Base-by-base conservation (phyloP, 2,888 invertebrate genomes). In the Antitype chi region DNA sequence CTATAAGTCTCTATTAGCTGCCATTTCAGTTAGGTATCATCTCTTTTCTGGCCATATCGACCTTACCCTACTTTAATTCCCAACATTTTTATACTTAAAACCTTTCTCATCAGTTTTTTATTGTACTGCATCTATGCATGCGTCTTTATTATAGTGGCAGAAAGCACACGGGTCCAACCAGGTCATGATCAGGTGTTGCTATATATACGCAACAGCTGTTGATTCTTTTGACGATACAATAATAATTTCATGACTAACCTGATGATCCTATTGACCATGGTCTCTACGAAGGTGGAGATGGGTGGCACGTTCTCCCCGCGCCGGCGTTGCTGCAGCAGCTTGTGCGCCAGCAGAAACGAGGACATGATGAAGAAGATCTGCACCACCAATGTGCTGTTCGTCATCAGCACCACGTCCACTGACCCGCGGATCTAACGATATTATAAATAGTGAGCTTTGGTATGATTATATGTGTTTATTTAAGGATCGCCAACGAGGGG, bases 351-450 rank as follows among this genome's bases (percentile, higher is more conserved):
- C 82, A 96, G 93, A 91, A 96, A 96, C 73, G 94, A 93, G 2
- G 96, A 94, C 96, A 96, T 95, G 57, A 96, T 89, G 92, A 96
- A 96, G 93, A 96, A 96, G 77, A 95, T 92, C 90, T 96, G 96
- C 87, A 96, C 96, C 89, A 96, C 93, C 88, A 96, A 92, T 62
- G 96, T 96, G 89, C 96, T 95, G 93, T 96, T 96, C 7, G 94
- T 92, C 90, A 96, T 92, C 82, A 96, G 88, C 83, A 95, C 91
- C 59, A 91, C 95, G 82, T 96, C 96, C 6, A 90, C 62, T 0
- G 90, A 91, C 23, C 91, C 90, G 0, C 96, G 94, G 23, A 90
- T 91, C 96, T 96, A 90, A 0, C 15, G 43, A 25, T 5, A 13
- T 49, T 15, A 23, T 15, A 23, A 71, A n/a, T 47, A 32, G 7